A percentile compares a stretch with the other conserved stretches of the same genome.
phyloP scores from a whole-genome alignment of 2,888 invertebrate genomes.

The Noctua pronuba region DNA sequence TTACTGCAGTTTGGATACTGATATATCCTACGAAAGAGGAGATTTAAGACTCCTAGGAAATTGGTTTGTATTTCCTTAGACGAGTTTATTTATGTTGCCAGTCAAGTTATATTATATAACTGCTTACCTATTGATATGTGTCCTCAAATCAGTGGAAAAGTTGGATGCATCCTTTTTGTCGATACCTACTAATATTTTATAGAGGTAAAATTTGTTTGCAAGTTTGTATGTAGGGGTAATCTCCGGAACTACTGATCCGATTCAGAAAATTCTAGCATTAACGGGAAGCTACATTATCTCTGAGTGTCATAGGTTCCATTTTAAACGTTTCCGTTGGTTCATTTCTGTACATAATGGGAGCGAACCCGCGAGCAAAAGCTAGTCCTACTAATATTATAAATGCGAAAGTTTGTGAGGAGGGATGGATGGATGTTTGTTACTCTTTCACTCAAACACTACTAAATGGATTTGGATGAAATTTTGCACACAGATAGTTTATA shows the following conservation, averaged over 20 bases:
- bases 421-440: no score
- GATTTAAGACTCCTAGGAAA: constrained; percentile 39
- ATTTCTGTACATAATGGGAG: background rate
- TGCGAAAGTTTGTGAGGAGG: no score
- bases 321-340: background rate
- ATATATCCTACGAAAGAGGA: constrained; percentile 56
- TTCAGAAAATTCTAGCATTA: background rate
- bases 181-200: background rate
- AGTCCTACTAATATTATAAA: no score
- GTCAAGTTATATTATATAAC: background rate
- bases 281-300: background rate
- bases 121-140: background rate
- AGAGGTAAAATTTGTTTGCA: background rate
- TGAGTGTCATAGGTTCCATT: background rate
- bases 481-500: no score
- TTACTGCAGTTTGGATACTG: constrained; percentile 70
- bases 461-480: no score
- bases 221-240: background rate
- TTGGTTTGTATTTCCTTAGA: constrained; percentile 32
- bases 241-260: no score
- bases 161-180: background rate
- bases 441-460: no score
- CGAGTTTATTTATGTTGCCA: constrained; percentile 4
- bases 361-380: background rate
- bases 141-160: background rate